Conservation (phyloP, 53 echinoderm and acorn worm genomes). For the Henricia sp. region DNA sequence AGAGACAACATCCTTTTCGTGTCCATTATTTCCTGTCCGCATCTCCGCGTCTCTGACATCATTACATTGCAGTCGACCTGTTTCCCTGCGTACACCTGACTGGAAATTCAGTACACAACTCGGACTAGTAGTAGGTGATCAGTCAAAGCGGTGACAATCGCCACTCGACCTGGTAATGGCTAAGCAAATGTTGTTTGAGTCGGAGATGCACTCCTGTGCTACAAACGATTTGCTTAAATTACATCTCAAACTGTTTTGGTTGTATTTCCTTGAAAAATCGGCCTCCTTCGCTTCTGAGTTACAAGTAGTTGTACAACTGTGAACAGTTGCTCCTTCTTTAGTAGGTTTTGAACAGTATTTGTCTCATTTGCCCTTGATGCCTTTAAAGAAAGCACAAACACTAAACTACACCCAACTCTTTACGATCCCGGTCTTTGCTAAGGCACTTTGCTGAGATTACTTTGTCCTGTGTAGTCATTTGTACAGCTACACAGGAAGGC, state of each 20-base stretch:
- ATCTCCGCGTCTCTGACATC: too few relatives aligned
- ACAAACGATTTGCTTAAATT: not conserved
- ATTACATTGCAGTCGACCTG: too few relatives aligned
- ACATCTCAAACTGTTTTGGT: not conserved
- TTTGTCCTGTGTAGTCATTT: conserved; percentile 2
- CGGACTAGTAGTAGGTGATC: not conserved
- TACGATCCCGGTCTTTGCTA: conserved; percentile 1
- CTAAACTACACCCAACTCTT: not conserved
- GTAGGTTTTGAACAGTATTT: conserved; percentile 1
- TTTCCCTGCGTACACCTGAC: not conserved
- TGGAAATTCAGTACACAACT: conserved; percentile 16
- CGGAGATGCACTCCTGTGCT: not conserved
- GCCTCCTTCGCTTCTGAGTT: not conserved
- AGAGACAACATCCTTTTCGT: too few relatives aligned
- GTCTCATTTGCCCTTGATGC: conserved; percentile 1
- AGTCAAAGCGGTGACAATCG: conserved; percentile 23
- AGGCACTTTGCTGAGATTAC: not conserved
- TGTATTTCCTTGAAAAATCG: not conserved
- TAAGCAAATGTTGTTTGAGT: conserved; percentile 1
- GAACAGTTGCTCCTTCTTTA: not conserved
- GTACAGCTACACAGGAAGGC: not conserved
- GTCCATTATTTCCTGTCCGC: too few relatives aligned
- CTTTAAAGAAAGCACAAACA: conserved; percentile 42
- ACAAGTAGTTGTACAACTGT: not conserved
- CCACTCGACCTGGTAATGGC: not conserved